Base-by-base conservation (phyloP, 2,113 vertebrate species). In the Lampris megalopsis region DNA sequence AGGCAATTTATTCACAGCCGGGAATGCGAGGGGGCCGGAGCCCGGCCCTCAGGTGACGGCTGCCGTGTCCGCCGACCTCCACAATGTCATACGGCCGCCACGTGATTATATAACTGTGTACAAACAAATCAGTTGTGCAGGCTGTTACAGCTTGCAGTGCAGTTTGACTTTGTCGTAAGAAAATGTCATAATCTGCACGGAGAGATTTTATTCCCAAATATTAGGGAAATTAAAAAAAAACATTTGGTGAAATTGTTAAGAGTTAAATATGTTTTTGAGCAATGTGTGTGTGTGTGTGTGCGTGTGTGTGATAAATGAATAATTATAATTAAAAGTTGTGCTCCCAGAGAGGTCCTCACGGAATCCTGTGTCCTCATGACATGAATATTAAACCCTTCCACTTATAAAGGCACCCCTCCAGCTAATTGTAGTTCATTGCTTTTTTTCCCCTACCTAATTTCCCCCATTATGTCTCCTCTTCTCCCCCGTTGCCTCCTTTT, bases 1-100 rank as follows among this genome's bases (percentile, higher is more conserved):
- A 88, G 72, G 78, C 68, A 88, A 92, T 90, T 82, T 89, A 88
- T 83, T 88, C 52, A 8, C 74, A 81, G 73, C 77, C 66, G 24
- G 83, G 82, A 83, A 85, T 86, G 85, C 71, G 77, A 89, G 83
- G 70, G 82, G 75, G 73, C 82, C n/a, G 71, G 70, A 79, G 77
- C 69, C 73, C 4, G 49, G 82, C 49, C 69, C 84, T 84, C 75
- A 64, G 48, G 77, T 82, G 89, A 69, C 72, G 84, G 77, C 80
- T 77, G 37, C 42, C 47, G 63, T 47, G 40, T 63, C 69, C 8
- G 56, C 48, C 6, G 61, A 80, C 74, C 79, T 75, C 24, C 79
- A 72, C 85, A 89, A 88, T 80, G 83, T 85, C 75, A 71, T 63
- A 58, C 68, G 45, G 60, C 49, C 9, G 13, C 24, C 49, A n/a